Evolutionary conservation across 2,888 invertebrate genomes (phyloP).

Genomic region (Plagiodera versicolora): DNA sequence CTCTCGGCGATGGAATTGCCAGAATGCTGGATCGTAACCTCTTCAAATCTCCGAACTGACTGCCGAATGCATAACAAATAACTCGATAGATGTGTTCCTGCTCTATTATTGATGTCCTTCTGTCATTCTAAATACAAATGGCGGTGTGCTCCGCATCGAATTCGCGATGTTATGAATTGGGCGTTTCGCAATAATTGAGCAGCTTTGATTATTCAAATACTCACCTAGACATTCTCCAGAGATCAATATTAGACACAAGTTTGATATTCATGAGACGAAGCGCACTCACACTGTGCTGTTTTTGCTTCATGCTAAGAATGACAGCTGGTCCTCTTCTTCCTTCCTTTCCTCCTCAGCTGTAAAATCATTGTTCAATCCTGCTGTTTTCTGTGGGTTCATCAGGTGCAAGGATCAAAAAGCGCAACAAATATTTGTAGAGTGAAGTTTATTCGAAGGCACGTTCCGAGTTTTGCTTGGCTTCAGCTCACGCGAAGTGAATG

Average conservation of each 20-base stretch:
- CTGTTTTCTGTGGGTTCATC: conserved; percentile 41
- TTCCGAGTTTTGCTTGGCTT: conserved; percentile 53
- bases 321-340: too few relatives aligned
- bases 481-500: conserved; percentile 52
- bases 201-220: conserved; percentile 11
- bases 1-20: conserved; percentile 47
- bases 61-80: conserved; percentile 54
- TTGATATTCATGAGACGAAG: background rate
- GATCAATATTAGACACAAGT: background rate
- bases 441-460: conserved; percentile 54
- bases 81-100: conserved; percentile 48
- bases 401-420: conserved; percentile 53
- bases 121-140: conserved; percentile 45
- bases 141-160: conserved; percentile 41
- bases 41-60: conserved; percentile 44
- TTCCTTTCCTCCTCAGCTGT: background rate
- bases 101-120: conserved; percentile 45
- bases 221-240: background rate
- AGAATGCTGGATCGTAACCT: conserved; percentile 48
- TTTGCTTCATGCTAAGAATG: too few relatives aligned
- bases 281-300: background rate
- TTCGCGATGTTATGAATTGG: conserved; percentile 40
- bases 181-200: conserved; percentile 28
- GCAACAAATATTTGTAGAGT: conserved; percentile 54
- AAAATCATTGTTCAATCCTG: conserved; percentile 4